Evolutionary conservation across 2,797 vertebrate genomes (phyloP).

Genomic region (Zonotrichia albicollis): DNA sequence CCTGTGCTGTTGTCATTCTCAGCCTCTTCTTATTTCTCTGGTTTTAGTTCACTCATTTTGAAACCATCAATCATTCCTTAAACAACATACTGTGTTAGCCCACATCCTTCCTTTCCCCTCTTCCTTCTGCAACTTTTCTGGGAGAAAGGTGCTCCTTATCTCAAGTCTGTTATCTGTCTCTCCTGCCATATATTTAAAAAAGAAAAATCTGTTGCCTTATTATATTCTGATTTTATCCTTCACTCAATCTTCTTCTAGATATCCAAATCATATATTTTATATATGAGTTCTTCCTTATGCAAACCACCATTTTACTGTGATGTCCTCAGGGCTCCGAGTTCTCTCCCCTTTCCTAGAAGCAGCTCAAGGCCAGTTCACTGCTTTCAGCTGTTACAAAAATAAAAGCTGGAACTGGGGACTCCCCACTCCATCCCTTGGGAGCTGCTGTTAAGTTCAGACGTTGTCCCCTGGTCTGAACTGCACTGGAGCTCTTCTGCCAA

Average conservation of each 20-base stretch:
- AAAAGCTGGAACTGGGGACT: background rate
- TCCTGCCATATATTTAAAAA: background rate
- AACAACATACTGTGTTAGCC: background rate
- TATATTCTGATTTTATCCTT: background rate
- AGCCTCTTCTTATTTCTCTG: background rate
- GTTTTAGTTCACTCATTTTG: background rate
- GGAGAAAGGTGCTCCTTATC: background rate
- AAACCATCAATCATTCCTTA: background rate
- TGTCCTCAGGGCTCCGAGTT: background rate
- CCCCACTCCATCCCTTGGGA: background rate
- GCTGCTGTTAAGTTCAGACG: background rate
- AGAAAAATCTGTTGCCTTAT: background rate
- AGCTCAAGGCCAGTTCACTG: background rate
- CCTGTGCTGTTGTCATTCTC: background rate
- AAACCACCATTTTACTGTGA: background rate
- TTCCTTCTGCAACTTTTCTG: background rate
- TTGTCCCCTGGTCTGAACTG: background rate
- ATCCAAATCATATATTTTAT: background rate
- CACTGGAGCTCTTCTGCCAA: background rate
- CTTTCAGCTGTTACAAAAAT: background rate
- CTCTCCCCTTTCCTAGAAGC: background rate
- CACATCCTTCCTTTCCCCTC: background rate
- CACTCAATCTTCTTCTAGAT: background rate
- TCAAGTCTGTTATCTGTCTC: background rate
- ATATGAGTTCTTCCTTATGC: background rate